These are phyloP conservation scores for Karalla daura DNA, from an alignment of 2,797 vertebrate species.

Conservation along the genomic window DNA sequence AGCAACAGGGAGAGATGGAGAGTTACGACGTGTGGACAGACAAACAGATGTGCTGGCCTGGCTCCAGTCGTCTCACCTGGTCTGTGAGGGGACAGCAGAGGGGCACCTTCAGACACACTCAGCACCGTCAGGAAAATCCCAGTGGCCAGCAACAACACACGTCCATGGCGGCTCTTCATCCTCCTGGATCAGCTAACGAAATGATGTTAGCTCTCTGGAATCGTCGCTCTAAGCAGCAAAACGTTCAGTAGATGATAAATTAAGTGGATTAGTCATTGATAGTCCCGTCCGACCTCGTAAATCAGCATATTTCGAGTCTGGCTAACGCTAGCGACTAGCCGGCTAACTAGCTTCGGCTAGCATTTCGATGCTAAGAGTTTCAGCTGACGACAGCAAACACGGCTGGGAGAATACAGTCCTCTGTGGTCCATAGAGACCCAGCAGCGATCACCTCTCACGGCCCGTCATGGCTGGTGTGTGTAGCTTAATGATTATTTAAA, in stretches of 20 bases:
- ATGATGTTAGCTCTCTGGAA: conserved; percentile 56
- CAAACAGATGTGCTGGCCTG: neutral
- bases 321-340: conserved; percentile 65
- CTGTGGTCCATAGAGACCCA: conserved; percentile 62
- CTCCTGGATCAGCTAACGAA: conserved; percentile 68
- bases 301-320: conserved; percentile 48
- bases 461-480: conserved; percentile 45
- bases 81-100: conserved; percentile 69
- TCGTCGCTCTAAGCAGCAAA: conserved; percentile 49
- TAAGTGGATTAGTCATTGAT: conserved; percentile 60
- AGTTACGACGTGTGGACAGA: no score
- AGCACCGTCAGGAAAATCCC: conserved; percentile 71
- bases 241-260: conserved; percentile 1
- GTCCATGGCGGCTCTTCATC: conserved; percentile 80
- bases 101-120: conserved; percentile 72
- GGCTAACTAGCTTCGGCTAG: conserved; percentile 71
- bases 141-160: conserved; percentile 76
- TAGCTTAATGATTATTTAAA: conserved; percentile 16
- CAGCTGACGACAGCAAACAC: conserved; percentile 78
- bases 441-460: conserved; percentile 47
- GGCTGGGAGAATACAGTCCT: conserved; percentile 37
- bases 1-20: conserved; percentile 3
- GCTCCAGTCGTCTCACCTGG: conserved; percentile 74
- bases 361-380: conserved; percentile 69
- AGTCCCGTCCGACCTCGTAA: conserved; percentile 11